Evolutionary conservation across 2,797 vertebrate species (phyloP).

Genomic region (Synanceia verrucosa): DNA sequence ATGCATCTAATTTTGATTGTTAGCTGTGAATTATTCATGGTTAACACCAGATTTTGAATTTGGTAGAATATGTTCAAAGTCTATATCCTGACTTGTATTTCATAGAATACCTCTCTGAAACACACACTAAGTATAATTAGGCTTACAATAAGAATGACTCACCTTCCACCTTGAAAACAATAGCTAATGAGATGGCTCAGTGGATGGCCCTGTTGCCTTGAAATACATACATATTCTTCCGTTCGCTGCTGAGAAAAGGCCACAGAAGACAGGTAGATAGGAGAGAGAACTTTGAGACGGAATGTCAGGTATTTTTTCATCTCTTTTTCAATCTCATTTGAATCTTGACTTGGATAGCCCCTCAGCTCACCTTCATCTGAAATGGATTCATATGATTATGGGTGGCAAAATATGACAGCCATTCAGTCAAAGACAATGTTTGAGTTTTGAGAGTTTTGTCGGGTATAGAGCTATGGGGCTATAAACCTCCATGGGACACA

Average conservation of each 20-base stretch:
- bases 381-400: constrained; percentile 11
- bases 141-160: not conserved
- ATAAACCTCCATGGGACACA: not conserved
- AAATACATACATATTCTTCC: not conserved
- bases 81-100: not conserved
- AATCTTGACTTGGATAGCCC: constrained; percentile 3
- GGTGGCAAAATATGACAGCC: not conserved
- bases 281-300: not conserved
- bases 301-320: not conserved
- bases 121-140: not conserved
- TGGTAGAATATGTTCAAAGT: not conserved
- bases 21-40: not conserved
- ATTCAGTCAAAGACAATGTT: constrained; percentile 13
- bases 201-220: constrained; percentile 1
- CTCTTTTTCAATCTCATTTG: constrained; percentile 11
- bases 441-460: constrained; percentile 7
- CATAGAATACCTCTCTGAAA: not conserved
- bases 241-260: constrained; percentile 6
- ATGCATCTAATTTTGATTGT: not conserved
- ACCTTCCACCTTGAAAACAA: not conserved
- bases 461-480: not conserved
- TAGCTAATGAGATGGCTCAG: not conserved
- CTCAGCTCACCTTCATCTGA: constrained; percentile 20
- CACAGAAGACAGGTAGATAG: not conserved
- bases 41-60: not conserved